Percentiles rank a stretch among this genome's conserved stretches.
Conservation (phyloP, 2,888 invertebrate genomes). For the Drosophila rellima region DNA sequence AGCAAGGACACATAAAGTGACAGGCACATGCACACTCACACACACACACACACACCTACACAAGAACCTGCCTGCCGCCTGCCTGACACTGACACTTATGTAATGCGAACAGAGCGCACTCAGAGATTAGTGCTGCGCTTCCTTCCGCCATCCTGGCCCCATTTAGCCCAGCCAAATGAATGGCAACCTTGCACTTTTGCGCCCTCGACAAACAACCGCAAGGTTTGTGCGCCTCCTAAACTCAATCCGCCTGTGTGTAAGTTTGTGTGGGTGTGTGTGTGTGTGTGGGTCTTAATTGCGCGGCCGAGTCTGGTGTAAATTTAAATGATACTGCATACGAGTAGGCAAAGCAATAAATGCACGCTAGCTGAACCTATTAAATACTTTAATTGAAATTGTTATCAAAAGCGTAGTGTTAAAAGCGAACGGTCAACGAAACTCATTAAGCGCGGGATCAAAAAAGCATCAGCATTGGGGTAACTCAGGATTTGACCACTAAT, state of each 20-base stretch:
- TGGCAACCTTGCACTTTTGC: conserved; percentile 76
- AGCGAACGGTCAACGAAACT: conserved; percentile 25
- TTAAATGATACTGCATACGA: conserved; percentile 47
- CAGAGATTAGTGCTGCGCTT: conserved; percentile 75
- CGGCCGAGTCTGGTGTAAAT: conserved; percentile 29
- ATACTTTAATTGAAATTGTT: conserved; percentile 67
- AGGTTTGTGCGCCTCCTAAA: conserved; percentile 54
- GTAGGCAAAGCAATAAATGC: conserved; percentile 39
- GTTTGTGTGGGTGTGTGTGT: conserved; percentile 3
- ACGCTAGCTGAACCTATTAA: conserved; percentile 43
- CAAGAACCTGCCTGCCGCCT: conserved; percentile 40
- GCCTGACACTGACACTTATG: conserved; percentile 75
- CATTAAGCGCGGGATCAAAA: conserved; percentile 40
- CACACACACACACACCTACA: conserved; percentile 23
- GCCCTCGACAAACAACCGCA: conserved; percentile 72
- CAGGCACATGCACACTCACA: conserved; percentile 39
- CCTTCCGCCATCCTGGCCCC: conserved; percentile 59
- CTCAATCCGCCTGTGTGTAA: conserved; percentile 5
- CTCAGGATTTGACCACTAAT: conserved; percentile 27
- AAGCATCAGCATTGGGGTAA: conserved; percentile 31
- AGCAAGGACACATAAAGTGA: conserved; percentile 67
- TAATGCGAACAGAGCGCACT: conserved; percentile 70
- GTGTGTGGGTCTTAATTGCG: conserved; percentile 54
- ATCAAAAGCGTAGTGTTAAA: conserved; percentile 34
- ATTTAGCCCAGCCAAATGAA: conserved; percentile 65